Conservation (phyloP, 2,888 invertebrate species). For the Cephus rjabovi region DNA sequence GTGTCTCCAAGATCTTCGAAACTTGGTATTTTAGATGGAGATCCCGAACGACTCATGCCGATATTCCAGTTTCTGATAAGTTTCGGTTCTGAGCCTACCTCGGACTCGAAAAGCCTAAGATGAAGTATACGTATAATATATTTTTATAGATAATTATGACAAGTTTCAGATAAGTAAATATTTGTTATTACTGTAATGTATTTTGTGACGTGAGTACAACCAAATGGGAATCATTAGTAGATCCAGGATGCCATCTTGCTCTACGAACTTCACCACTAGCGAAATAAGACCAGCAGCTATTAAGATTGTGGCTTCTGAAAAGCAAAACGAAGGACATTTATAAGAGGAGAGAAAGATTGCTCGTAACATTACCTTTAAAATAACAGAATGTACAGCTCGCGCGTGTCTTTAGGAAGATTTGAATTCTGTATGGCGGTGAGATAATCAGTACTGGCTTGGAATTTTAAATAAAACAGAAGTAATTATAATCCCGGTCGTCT, state of each 20-base stretch:
- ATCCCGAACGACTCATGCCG: conserved; percentile 63
- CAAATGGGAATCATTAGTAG: conserved; percentile 79
- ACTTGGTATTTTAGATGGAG: conserved; percentile 55
- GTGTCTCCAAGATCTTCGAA: conserved; percentile 82
- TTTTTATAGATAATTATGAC: neutral
- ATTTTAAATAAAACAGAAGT: conserved; percentile 49
- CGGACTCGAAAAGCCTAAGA: conserved; percentile 62
- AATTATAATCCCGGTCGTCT: conserved; percentile 33
- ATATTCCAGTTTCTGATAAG: conserved; percentile 69
- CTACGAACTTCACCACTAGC: conserved; percentile 79
- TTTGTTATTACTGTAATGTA: conserved; percentile 76
- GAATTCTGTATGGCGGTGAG: conserved; percentile 45
- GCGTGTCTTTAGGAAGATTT: conserved; percentile 30
- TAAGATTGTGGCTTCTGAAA: conserved; percentile 79
- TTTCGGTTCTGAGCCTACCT: conserved; percentile 57
- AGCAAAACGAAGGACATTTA: neutral
- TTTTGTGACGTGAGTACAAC: conserved; percentile 88
- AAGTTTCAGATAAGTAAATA: neutral
- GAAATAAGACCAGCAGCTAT: conserved; percentile 74
- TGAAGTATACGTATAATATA: neutral
- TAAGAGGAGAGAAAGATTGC: neutral
- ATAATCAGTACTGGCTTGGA: conserved; percentile 41
- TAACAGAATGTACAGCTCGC: neutral
- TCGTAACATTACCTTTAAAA: neutral
- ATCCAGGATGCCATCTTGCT: conserved; percentile 89